phyloP scores from a whole-genome alignment of 2,113 vertebrate genomes.

The Furnarius figulus region DNA sequence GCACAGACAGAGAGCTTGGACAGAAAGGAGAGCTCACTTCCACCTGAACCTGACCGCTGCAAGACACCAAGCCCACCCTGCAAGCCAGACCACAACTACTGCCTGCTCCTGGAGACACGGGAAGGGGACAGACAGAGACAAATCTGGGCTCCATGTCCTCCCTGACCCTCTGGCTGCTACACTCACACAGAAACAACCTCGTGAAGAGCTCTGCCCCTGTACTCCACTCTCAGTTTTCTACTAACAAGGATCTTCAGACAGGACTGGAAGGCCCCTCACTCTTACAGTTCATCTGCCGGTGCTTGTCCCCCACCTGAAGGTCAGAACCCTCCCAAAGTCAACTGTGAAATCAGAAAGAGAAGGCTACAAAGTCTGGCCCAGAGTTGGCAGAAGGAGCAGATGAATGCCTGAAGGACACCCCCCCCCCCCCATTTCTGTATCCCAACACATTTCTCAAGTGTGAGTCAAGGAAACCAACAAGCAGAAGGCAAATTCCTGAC shows the following conservation, averaged over 20 bases:
- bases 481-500: background rate
- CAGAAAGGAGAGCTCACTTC: background rate
- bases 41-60: fast-evolving
- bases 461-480: background rate
- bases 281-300: background rate
- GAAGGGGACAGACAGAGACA: background rate
- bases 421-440: background rate
- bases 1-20: background rate
- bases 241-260: background rate
- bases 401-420: background rate
- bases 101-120: background rate
- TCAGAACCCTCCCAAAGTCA: background rate
- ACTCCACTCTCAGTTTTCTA: background rate
- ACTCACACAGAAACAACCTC: background rate
- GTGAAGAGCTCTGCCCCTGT: background rate
- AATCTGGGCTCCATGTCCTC: background rate
- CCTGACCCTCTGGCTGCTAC: background rate
- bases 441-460: background rate
- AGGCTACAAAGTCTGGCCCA: background rate
- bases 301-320: background rate
- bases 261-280: background rate
- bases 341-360: background rate
- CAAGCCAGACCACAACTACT: background rate
- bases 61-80: background rate
- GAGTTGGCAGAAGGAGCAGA: background rate